Percentiles rank a stretch among this genome's conserved stretches.
These are phyloP conservation scores for Ctenosaura bakeri DNA, from an alignment of 2,797 vertebrate species.

Conservation along the genomic window DNA sequence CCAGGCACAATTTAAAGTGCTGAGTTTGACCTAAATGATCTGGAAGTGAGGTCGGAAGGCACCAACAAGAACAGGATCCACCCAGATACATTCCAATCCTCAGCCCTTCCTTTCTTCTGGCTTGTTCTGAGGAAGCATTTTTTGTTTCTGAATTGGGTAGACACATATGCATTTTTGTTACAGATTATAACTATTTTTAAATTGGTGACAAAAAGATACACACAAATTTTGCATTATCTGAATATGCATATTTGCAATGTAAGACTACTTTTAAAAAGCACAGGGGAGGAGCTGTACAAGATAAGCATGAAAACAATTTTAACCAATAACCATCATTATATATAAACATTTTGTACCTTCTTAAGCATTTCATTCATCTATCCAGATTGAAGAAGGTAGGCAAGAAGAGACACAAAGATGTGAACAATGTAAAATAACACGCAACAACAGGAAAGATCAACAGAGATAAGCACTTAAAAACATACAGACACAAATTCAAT, in stretches of 20 bases:
- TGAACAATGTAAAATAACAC: constrained; percentile 17
- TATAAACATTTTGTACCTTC: constrained; percentile 74
- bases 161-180: neutral
- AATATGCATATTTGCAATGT: neutral
- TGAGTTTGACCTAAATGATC: too few relatives aligned
- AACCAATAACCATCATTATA: constrained; percentile 2
- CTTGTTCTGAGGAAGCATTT: neutral
- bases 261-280: neutral
- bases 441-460: constrained; percentile 43
- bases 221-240: neutral
- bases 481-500: neutral
- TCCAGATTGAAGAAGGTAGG: constrained; percentile 75
- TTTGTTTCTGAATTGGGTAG: neutral
- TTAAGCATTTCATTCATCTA: constrained; percentile 88
- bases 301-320: constrained; percentile 33
- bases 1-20: too few relatives aligned
- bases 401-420: constrained; percentile 54
- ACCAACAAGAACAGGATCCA: neutral
- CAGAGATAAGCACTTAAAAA: constrained; percentile 28
- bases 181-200: neutral
- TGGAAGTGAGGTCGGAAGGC: too few relatives aligned
- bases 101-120: neutral
- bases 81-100: neutral
- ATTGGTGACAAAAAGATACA: neutral
- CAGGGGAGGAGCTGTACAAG: neutral